These are phyloP conservation scores for Ictidomys tridecemlineatus DNA, from an alignment of 2,113 vertebrate species.

Conservation along the genomic window DNA sequence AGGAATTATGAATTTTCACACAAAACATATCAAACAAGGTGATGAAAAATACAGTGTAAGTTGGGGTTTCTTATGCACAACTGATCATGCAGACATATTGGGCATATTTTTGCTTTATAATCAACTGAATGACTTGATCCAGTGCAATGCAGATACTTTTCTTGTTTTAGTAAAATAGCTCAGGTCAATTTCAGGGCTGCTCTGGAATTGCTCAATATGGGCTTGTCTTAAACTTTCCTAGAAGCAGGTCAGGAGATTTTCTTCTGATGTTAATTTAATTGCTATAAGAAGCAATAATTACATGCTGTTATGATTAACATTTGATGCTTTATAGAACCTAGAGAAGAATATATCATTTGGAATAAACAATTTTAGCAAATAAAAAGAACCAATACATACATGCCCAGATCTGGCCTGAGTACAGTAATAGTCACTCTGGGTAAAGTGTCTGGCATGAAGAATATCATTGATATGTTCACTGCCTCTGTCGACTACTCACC, in stretches of 20 bases:
- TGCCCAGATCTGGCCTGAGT: background rate
- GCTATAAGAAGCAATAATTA: background rate
- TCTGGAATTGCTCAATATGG: background rate
- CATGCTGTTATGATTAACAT: background rate
- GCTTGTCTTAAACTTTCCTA: background rate
- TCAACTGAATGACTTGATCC: background rate
- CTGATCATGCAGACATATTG: background rate
- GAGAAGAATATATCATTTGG: background rate
- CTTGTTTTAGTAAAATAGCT: background rate
- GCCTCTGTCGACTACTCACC: background rate
- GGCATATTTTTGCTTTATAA: background rate
- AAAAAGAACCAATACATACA: background rate
- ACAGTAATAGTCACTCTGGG: background rate
- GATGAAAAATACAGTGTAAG: background rate
- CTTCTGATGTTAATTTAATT: background rate
- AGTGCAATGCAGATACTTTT: background rate
- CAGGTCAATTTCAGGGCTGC: background rate
- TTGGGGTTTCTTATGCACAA: background rate
- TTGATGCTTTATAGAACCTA: background rate
- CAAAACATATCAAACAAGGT: background rate
- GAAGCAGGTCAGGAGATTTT: background rate
- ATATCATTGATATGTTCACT: background rate
- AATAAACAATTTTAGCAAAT: background rate
- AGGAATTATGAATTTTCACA: background rate
- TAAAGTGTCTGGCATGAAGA: background rate